A percentile compares a stretch with the other conserved stretches of the same genome.
Evolutionary conservation across 2,113 vertebrate species (phyloP).

Genomic region (Eubucco bourcierii): DNA sequence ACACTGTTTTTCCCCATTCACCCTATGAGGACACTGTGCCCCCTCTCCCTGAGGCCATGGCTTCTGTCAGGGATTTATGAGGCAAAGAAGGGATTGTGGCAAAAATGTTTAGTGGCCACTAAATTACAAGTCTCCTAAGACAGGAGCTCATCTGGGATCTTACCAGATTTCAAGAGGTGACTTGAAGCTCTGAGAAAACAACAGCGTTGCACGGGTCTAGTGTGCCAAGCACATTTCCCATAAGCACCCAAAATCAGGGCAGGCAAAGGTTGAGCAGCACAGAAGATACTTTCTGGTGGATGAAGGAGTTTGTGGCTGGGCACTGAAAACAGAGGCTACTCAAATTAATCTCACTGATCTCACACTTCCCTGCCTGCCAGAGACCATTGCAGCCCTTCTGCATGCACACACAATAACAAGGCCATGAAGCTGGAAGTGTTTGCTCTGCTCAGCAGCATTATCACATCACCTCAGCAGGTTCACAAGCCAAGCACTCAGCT

Average conservation of each 20-base stretch:
- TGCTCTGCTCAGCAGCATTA: background rate
- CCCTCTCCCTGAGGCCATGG: background rate
- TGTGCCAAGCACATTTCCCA: background rate
- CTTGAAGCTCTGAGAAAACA: background rate
- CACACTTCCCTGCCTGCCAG: background rate
- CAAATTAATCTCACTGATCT: background rate
- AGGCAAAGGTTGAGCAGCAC: background rate
- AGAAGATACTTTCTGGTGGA: background rate
- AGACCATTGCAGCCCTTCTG: background rate
- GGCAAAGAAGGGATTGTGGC: background rate
- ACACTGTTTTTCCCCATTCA: background rate
- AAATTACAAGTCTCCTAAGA: background rate
- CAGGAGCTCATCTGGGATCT: background rate
- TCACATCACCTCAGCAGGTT: background rate
- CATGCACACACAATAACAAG: background rate
- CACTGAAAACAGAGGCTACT: background rate
- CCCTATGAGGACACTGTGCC: fast-evolving
- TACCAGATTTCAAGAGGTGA: background rate
- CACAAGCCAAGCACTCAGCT: background rate
- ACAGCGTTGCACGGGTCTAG: background rate
- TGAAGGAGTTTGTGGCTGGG: background rate
- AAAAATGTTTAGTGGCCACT: background rate
- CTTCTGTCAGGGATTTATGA: background rate
- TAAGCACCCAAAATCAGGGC: background rate
- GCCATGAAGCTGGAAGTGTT: background rate